phyloP scores from a whole-genome alignment of 1,140 invertebrate species.

The Amphibalanus amphitrite region DNA sequence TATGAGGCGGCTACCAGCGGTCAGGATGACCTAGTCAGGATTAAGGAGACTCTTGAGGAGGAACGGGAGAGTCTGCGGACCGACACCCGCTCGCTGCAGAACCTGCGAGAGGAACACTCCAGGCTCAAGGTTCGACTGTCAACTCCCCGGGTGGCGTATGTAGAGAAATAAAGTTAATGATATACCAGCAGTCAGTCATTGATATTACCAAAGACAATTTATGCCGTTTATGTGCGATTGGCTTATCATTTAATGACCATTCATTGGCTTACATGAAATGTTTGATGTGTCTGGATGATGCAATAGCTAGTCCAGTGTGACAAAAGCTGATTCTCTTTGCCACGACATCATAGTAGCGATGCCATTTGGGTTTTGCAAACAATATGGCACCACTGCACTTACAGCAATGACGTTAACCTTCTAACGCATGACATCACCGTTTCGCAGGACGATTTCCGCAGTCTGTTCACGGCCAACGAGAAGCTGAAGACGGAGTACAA shows the following conservation, averaged over 20 bases:
- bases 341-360: no score
- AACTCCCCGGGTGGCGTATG: no score
- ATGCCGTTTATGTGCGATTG: no score
- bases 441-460: slow-evolving; percentile 56
- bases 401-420: no score
- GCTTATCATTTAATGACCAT: no score
- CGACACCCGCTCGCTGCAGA: slow-evolving; percentile 50
- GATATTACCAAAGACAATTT: no score
- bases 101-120: slow-evolving; percentile 66
- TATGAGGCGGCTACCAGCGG: neutral
- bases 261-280: no score
- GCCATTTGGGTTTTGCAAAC: no score
- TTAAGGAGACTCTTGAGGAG: slow-evolving; percentile 25
- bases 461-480: slow-evolving; percentile 64
- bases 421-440: neutral
- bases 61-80: slow-evolving; percentile 49
- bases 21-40: slow-evolving; percentile 22
- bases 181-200: neutral
- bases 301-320: no score
- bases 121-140: slow-evolving; percentile 45
- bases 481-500: slow-evolving; percentile 65
- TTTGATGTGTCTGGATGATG: no score
- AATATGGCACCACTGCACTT: no score
- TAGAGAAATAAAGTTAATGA: neutral
- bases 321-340: no score